Evolutionary conservation across 2,888 invertebrate species (phyloP).

Genomic region (Apantesis nais): DNA sequence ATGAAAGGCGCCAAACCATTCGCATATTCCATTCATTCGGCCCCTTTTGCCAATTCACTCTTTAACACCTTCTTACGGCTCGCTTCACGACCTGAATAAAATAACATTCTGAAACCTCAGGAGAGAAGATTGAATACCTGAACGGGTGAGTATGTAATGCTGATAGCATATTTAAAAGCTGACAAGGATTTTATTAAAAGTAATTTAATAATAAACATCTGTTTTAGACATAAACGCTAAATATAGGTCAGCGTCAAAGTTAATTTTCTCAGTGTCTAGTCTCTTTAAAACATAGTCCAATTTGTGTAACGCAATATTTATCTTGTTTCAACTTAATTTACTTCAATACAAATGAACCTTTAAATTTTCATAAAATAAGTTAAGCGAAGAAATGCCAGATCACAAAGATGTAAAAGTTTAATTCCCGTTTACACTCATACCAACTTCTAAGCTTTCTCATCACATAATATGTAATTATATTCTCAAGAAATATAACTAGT

Average conservation of each 20-base stretch:
- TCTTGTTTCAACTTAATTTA: neutral
- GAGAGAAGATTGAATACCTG: constrained; percentile 66
- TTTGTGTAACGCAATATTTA: neutral
- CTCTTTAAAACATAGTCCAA: neutral
- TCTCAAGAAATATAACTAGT: too few species aligned
- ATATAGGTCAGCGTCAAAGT: neutral
- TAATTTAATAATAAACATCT: constrained; percentile 15
- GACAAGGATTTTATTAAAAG: constrained; percentile 34
- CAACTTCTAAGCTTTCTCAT: neutral
- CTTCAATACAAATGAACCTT: neutral
- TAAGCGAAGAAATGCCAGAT: neutral
- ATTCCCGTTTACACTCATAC: neutral
- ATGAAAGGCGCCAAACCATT: constrained; percentile 62
- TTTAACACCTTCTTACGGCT: constrained; percentile 81
- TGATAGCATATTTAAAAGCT: constrained; percentile 52
- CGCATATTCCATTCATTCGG: constrained; percentile 77
- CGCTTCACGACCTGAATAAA: constrained; percentile 79
- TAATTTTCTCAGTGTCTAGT: constrained; percentile 1
- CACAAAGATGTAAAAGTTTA: neutral
- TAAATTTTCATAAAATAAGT: neutral
- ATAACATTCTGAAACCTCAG: constrained; percentile 69
- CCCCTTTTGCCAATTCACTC: constrained; percentile 79
- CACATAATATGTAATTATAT: too few species aligned
- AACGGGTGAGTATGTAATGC: constrained; percentile 55
- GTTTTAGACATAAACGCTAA: constrained; percentile 9